A percentile compares a stretch with the other conserved stretches of the same genome.
Evolutionary conservation across 2,888 invertebrate species (phyloP).

Genomic region (Argyresthia albistria): DNA sequence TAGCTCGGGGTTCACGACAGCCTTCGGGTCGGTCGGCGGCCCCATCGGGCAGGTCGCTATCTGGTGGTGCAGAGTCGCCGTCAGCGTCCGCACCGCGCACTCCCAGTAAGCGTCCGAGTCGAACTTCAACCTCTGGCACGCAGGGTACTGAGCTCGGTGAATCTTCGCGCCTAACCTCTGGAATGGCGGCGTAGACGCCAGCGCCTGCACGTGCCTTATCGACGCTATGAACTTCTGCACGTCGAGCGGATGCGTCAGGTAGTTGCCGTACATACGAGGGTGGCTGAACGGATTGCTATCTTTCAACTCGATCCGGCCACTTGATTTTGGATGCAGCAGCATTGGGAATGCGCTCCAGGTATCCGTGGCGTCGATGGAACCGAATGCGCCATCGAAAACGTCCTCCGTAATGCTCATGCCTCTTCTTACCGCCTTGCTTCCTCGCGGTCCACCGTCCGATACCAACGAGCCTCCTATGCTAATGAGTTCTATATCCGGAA

Average conservation of each 20-base stretch:
- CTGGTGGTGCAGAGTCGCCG: conserved; percentile 76
- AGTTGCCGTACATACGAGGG: conserved; percentile 79
- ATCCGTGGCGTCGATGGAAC: conserved; percentile 44
- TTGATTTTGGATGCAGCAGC: conserved; percentile 77
- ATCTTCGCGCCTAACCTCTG: conserved; percentile 61
- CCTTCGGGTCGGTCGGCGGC: conserved; percentile 65
- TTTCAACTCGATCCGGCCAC: conserved; percentile 76
- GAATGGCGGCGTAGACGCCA: conserved; percentile 62
- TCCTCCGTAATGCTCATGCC: conserved; percentile 60
- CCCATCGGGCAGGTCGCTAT: conserved; percentile 79
- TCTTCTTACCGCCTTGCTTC: conserved; percentile 39
- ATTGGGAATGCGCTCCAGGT: conserved; percentile 75
- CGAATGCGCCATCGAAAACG: conserved; percentile 52
- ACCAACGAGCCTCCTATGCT: conserved; percentile 67
- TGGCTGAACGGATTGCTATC: conserved; percentile 75
- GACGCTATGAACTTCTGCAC: conserved; percentile 73
- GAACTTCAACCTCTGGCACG: conserved; percentile 65
- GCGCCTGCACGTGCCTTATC: conserved; percentile 63
- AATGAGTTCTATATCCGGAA: conserved; percentile 81
- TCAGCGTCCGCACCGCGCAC: conserved; percentile 74
- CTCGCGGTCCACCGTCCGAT: conserved; percentile 46
- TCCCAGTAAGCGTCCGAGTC: conserved; percentile 76
- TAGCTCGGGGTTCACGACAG: conserved; percentile 76
- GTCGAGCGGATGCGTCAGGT: conserved; percentile 76
- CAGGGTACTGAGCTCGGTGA: conserved; percentile 71